Evolutionary conservation across 2,888 invertebrate genomes (phyloP), one percentile per base, ranked within the genome.

Genomic region (Rhagium mordax): DNA sequence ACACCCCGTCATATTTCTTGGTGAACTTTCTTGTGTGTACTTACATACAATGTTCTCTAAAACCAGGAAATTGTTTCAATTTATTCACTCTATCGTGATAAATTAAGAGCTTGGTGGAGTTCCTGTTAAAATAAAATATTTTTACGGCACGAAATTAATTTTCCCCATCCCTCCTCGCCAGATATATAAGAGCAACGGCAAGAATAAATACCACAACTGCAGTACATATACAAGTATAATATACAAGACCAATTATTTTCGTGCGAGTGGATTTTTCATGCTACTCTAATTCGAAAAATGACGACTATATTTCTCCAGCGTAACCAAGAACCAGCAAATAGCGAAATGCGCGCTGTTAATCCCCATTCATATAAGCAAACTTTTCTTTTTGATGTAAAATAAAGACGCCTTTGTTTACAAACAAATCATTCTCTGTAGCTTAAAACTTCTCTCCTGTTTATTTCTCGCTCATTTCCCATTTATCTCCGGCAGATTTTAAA

Each of bases 231-330:
- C n/a, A n/a, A n/a, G n/a, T n/a, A n/a, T n/a, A n/a, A n/a, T n/a
- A n/a, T 64, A 21, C 49, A 49, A 64, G 20, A 13, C 27, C 49
- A 51, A 48, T 64, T 64, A 64, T 49, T 64, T 33, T 59, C 29
- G 18, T 41, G 41, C 41, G n/a, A 41, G 41, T 41, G 41, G 41
- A 41, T 41, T 41, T 41, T 41, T 41, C 41, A 41, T 41, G 41
- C 41, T 41, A n/a, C 41, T 41, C 41, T 41, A 41, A 41, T 41
- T 41, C 41, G 41, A 55, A 55, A 55, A 55, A 55, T 55, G 55
- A 24, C 24, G 24, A 24, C 55, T 24, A 24, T 55, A 24, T 24
- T 24, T 21, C 24, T 55, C n/a, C 13, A 24, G 55, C 0, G 55
- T 10, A 55, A 15, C 55, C 55, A 15, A 20, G 59, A 33, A n/a